Percentiles rank a stretch among this genome's conserved stretches.
Evolutionary conservation across 2,888 invertebrate genomes (phyloP).

Genomic region (Neelides folsomi): DNA sequence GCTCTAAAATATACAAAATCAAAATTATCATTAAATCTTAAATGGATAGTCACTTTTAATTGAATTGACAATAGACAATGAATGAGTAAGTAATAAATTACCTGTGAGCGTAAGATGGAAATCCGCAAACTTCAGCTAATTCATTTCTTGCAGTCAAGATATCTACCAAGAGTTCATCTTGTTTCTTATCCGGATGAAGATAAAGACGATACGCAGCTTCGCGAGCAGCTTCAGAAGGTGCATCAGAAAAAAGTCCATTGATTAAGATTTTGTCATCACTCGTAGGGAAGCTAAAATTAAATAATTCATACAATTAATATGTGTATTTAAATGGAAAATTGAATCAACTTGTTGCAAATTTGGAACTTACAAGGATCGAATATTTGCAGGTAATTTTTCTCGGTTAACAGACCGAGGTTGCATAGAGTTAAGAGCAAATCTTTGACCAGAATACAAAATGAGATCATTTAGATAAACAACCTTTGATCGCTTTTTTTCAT

Average conservation of each 20-base stretch:
- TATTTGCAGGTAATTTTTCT: slow-evolving; percentile 51
- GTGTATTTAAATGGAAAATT: background rate
- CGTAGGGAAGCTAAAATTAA: slow-evolving; percentile 43
- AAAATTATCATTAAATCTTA: slow-evolving; percentile 2
- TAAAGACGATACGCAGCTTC: slow-evolving; percentile 81
- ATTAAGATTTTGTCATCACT: slow-evolving; percentile 62
- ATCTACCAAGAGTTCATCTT: slow-evolving; percentile 59
- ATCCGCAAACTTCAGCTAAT: slow-evolving; percentile 78
- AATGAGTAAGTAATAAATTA: slow-evolving; percentile 8
- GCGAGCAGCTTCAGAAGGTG: slow-evolving; percentile 59
- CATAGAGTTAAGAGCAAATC: slow-evolving; percentile 63
- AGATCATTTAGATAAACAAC: slow-evolving; percentile 78
- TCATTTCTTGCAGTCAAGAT: slow-evolving; percentile 60
- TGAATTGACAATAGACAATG: background rate
- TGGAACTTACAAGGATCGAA: slow-evolving; percentile 56
- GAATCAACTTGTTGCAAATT: background rate
- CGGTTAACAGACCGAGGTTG: slow-evolving; percentile 54
- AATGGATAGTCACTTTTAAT: background rate
- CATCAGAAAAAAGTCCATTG: slow-evolving; percentile 70
- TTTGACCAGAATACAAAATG: slow-evolving; percentile 65
- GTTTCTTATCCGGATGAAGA: slow-evolving; percentile 60
- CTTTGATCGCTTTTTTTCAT: slow-evolving; percentile 52
- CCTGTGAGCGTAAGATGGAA: slow-evolving; percentile 73
- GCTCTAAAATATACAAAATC: slow-evolving; percentile 47
- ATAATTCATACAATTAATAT: slow-evolving; percentile 5